Evolutionary conservation across 2,113 vertebrate genomes (phyloP), one percentile per base, ranked within the genome.

Genomic region (Garra rufa): DNA sequence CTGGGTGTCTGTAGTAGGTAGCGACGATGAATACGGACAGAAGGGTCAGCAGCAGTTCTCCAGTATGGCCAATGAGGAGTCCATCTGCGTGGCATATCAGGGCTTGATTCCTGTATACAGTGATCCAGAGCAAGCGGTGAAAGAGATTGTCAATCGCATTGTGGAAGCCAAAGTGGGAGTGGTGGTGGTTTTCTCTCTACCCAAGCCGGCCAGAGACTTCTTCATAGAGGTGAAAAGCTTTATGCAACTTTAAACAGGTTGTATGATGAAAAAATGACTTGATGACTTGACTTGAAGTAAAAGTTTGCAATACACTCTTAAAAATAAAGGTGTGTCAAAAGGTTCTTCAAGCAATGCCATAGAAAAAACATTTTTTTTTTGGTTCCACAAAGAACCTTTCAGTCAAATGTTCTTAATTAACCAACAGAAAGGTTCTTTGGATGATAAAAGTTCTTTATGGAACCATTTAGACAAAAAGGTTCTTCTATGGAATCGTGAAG

Each of bases 1-100:
- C 89, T 99, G 97, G 97, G 92, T 98, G 3, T 96, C 94, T 0
- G 89, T 94, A 8, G 19, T 97, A 1, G 96, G 92, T 21, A 97
- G 96, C 0, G 95, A 97, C 0, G 95, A 98, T 0, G 95, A 95
- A 26, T 98, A 97, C 0, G 97, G 97, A 9, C 92, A 92, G 21
- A 90, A 89, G 46, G 97, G 96, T 4, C 91, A 94, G 73, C 86
- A 88, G 46, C 89, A 94, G 30, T 93, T 98, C 88, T 94, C 95
- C 0, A 89, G 88, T 87, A 1, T 83, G 57, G 94, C 93, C 1
- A 83, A 30, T 2, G 71, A 86, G 0, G 38, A 28, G 10, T 90
- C 88, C 34, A 89, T 98, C 85, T 99, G 97, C 80, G 89, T 98
- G 0, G 97, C 96, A 0, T 97, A 96, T 0, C 93, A 97, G 87